Evolutionary conservation across 1,140 invertebrate genomes (phyloP).

Genomic region (Ceratina japonica): DNA sequence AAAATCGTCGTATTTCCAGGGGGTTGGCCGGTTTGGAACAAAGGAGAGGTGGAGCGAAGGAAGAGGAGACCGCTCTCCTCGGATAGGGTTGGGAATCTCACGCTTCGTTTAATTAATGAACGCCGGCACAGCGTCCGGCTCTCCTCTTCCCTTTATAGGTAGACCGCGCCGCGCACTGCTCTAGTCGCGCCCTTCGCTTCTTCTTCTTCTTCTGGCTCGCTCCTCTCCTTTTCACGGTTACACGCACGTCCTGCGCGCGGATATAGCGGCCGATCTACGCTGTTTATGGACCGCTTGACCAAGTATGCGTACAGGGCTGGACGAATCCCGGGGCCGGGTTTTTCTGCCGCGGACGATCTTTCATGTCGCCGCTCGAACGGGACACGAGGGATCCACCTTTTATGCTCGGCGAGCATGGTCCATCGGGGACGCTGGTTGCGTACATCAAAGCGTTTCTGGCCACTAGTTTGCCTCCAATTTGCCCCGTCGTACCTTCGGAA

Average conservation of each 20-base stretch:
- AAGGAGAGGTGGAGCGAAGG: conserved; percentile 48
- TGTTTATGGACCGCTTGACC: conserved; percentile 52
- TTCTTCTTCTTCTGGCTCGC: not conserved
- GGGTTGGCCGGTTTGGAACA: conserved; percentile 59
- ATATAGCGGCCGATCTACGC: conserved; percentile 32
- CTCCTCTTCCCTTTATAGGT: conserved; percentile 55
- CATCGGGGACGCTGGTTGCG: not conserved
- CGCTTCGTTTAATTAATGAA: conserved; percentile 77
- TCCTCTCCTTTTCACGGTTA: conserved; percentile 54
- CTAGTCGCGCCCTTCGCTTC: conserved; percentile 15
- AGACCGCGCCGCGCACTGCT: conserved; percentile 37
- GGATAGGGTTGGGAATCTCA: conserved; percentile 70
- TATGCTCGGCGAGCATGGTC: conserved; percentile 40
- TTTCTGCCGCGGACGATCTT: conserved; percentile 55
- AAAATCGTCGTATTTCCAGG: conserved; percentile 38
- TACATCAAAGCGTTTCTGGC: conserved; percentile 40
- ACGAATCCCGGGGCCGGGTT: conserved; percentile 37
- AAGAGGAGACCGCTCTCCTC: conserved; percentile 11
- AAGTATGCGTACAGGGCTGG: conserved; percentile 35
- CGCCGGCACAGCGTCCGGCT: conserved; percentile 58
- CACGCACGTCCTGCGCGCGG: conserved; percentile 25
- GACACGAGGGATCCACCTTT: conserved; percentile 47
- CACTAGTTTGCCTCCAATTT: conserved; percentile 3
- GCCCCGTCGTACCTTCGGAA: not conserved
- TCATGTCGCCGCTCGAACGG: conserved; percentile 62